These are phyloP conservation scores for Leptodactylus fuscus DNA, from an alignment of 2,113 vertebrate genomes.

Conservation along the genomic window DNA sequence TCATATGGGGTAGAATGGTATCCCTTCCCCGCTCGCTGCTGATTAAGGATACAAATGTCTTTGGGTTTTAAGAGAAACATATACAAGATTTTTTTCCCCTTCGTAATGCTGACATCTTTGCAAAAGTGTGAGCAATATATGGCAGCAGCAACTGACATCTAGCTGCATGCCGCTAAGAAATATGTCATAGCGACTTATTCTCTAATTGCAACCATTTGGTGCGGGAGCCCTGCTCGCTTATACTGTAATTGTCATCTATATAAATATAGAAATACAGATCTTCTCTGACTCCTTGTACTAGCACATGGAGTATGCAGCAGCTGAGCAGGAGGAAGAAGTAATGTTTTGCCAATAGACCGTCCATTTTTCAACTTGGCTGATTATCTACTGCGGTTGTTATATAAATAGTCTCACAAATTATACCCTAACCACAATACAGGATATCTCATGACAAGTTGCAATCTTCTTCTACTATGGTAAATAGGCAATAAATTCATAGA, in stretches of 20 bases:
- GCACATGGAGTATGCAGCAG: background rate
- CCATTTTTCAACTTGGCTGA: background rate
- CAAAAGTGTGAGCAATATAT: slow-evolving; percentile 53
- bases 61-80: slow-evolving; percentile 31
- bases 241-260: slow-evolving; percentile 26
- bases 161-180: slow-evolving; percentile 43
- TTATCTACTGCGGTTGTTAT: background rate
- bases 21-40: slow-evolving; percentile 59
- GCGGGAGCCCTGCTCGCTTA: slow-evolving; percentile 19
- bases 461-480: background rate
- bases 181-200: slow-evolving; percentile 40
- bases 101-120: slow-evolving; percentile 50
- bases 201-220: slow-evolving; percentile 41
- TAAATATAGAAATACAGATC: slow-evolving; percentile 29
- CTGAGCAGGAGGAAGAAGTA: background rate
- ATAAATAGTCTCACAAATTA: slow-evolving; percentile 8
- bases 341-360: background rate
- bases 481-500: background rate
- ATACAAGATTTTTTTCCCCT: background rate
- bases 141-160: slow-evolving; percentile 39
- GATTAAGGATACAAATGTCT: slow-evolving; percentile 57
- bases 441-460: background rate
- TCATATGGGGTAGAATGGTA: slow-evolving; percentile 61
- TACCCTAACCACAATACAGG: background rate
- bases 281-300: background rate